These are phyloP conservation scores for Chrysodeixis includens DNA, from an alignment of 2,888 invertebrate genomes.

Conservation along the genomic window DNA sequence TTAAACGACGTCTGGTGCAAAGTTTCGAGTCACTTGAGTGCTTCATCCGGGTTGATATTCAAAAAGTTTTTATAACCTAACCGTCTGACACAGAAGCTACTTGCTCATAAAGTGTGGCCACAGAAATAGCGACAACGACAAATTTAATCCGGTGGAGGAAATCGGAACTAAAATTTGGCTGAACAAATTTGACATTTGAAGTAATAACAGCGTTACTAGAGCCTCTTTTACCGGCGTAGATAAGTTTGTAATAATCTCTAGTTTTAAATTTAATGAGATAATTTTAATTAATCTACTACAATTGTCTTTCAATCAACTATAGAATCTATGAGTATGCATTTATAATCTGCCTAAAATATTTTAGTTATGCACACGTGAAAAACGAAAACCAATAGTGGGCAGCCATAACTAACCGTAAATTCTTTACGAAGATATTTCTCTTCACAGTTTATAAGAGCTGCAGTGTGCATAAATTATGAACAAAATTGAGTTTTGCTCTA, in stretches of 20 bases:
- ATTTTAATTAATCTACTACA: too few species aligned
- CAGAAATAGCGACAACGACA: constrained; percentile 16
- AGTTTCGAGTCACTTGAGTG: constrained; percentile 11
- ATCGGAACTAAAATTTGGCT: too few species aligned
- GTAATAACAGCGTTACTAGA: too few species aligned
- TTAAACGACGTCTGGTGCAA: too few species aligned
- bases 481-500: not conserved
- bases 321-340: too few species aligned
- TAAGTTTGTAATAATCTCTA: too few species aligned
- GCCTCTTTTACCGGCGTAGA: too few species aligned
- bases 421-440: not conserved
- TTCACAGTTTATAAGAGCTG: constrained; percentile 4
- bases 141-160: too few species aligned
- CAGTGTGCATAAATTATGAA: constrained; percentile 1
- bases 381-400: not conserved
- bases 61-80: constrained; percentile 47
- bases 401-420: constrained; percentile 30
- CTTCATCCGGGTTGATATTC: constrained; percentile 27
- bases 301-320: too few species aligned
- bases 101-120: constrained; percentile 35
- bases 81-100: constrained; percentile 33
- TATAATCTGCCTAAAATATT: not conserved
- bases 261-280: too few species aligned
- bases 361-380: too few species aligned
- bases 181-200: too few species aligned